Evolutionary conservation across 2,888 invertebrate species (phyloP), one percentile per base, ranked within the genome.

Genomic region (Rhopalosiphum nymphaeae): DNA sequence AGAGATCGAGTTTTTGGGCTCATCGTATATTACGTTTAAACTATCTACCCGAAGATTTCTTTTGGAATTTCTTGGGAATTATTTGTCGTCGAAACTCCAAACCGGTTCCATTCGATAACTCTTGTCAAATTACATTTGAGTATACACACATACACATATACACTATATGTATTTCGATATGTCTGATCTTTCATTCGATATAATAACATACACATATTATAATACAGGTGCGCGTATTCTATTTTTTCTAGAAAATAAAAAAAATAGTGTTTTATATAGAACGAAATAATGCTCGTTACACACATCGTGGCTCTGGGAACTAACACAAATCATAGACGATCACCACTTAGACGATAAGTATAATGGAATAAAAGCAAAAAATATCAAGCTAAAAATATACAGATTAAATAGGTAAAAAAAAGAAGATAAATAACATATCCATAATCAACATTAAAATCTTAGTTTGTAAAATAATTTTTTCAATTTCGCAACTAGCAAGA

Each of bases 21-120:
- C 78, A 26, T 44, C 78, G 49, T 44, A 29, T 86, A 46, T 88
- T 29, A 61, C 44, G 57, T 89, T 44, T 10, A 56, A 56, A 36
- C 25, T 36, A 56, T 10, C 36, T 88, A 53, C 86, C 92, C 88
- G 11, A 67, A 92, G 67, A 78, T 88, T 88, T 78, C 42, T 53
- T 42, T 67, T 42, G 53, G 88, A 92, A 92, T 88, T 92, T 53
- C 67, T 88, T n/a, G 42, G 53, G 26, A 67, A 92, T 53, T 53
- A 78, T 92, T 92, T 92, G 92, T 88, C 67, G 67, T 92, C 67
- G 21, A 92, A 67, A 88, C 92, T 88, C 88, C 53, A 84, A 93
- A 93, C 93, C 93, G 89, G 93, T 93, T 93, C 44, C 26, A 16
- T 84, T 46, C 84, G 78, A 89, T 84, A 84, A 89, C 89, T 84